Base-by-base conservation (phyloP, 2,797 vertebrate genomes). In the Gallinago solitaria region DNA sequence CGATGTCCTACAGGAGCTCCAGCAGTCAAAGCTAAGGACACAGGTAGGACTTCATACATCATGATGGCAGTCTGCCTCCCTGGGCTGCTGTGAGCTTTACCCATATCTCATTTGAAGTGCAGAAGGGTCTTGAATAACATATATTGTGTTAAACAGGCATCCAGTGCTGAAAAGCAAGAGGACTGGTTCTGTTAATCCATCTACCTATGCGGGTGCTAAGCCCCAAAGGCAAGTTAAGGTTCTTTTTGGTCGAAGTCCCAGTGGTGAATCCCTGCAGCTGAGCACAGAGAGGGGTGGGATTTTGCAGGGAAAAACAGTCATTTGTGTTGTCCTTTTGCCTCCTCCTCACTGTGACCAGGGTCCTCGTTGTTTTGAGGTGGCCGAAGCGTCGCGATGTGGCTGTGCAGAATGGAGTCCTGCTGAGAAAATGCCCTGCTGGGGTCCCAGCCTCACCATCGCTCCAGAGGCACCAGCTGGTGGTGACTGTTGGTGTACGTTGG, bases 1-100 rank as follows among this genome's bases (percentile, higher is more conserved):
- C 50, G 5, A 12, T 10, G 30, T 73, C 83, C 53, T 50, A 20
- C 1, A 77, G 68, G 63, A 60, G 68, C 61, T 25, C 48, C 47
- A 6, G 78, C 59, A 81, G 54, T 63, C 88, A 69, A 54, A 92
- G 78, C 45, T 71, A 82, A 65, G 50, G 90, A 41, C 69, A 51
- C 25, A 5, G 70, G 7, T 1, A 39, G 67, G 56, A 35, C 48
- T 83, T 57, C 17, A 4, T 68, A 27, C 35, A 28, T 39, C 71
- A 67, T 37, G 53, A 28, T 68, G 77, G 67, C 25, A 17, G 32
- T 3, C 9, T 1, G 50, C 9, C 25, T 24, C 23, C 5, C 48
- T 4, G 15, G 39, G 41, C 18, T 45, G 43, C 77, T n/a, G 47
- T 14, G 43, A 65, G 25, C 35, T 30, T 45, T 32, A 24, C 9